phyloP scores from a whole-genome alignment of 1,140 invertebrate species.

The Trachymyrmex septentrionalis region DNA sequence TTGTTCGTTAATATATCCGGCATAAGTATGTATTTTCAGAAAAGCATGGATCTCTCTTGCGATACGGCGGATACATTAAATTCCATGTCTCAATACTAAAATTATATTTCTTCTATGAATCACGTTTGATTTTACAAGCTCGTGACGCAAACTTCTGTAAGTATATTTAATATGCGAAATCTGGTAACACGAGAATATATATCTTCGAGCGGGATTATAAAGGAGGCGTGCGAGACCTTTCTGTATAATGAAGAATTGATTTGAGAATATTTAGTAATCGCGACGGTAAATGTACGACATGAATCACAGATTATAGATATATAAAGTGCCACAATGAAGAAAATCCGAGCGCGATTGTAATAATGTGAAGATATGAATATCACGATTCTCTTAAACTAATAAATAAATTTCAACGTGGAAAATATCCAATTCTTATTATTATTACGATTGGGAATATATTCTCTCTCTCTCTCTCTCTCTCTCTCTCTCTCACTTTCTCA shows the following conservation, averaged over 20 bases:
- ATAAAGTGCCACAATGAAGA: conserved; percentile 29
- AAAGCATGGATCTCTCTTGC: background rate
- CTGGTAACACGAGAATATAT: conserved; percentile 36
- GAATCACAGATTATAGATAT: background rate
- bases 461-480: background rate
- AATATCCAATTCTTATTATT: background rate
- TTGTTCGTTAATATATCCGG: background rate
- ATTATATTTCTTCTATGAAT: background rate
- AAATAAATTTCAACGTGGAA: background rate
- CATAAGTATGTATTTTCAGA: background rate
- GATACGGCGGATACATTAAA: background rate
- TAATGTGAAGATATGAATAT: background rate
- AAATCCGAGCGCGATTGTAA: background rate
- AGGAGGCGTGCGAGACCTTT: conserved; percentile 43
- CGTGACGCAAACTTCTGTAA: conserved; percentile 34
- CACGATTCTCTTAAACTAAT: background rate
- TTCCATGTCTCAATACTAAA: background rate
- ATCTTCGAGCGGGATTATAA: conserved; percentile 16
- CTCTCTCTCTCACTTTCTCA: background rate
- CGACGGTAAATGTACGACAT: background rate
- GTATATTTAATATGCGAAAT: conserved; percentile 20
- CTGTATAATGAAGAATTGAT: conserved; percentile 26
- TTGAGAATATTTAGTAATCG: conserved; percentile 41
- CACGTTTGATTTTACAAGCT: conserved; percentile 39
- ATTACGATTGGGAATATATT: background rate